These are phyloP conservation scores for Caloenas nicobarica DNA, from an alignment of 2,113 vertebrate genomes.

Conservation along the genomic window DNA sequence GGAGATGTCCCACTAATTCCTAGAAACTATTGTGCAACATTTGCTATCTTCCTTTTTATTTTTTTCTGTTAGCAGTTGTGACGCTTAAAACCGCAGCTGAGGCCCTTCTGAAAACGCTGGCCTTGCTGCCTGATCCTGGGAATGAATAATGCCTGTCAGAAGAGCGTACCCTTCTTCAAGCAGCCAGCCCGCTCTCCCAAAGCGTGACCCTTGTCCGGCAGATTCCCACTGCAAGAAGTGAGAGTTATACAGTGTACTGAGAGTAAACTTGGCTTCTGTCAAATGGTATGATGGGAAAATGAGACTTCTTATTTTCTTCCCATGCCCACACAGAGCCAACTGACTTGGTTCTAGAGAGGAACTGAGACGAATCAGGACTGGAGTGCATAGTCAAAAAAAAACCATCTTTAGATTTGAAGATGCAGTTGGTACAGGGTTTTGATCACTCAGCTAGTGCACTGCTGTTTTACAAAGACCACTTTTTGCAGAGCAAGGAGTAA, in stretches of 20 bases:
- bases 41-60: not conserved
- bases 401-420: not conserved
- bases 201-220: fast-evolving
- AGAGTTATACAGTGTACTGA: not conserved
- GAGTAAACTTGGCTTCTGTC: not conserved
- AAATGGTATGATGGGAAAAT: not conserved
- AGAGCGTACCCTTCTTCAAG: not conserved
- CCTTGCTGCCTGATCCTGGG: not conserved
- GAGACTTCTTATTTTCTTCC: not conserved
- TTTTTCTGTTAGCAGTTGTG: not conserved
- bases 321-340: not conserved
- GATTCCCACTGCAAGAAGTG: not conserved
- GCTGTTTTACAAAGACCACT: not conserved
- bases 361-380: not conserved
- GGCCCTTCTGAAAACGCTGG: not conserved
- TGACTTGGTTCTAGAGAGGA: not conserved
- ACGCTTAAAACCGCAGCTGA: not conserved
- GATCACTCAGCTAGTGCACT: not conserved
- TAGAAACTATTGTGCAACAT: not conserved
- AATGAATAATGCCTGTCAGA: not conserved
- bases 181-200: not conserved
- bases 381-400: not conserved
- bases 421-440: not conserved
- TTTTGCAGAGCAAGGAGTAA: not conserved
- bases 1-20: not conserved